Evolutionary conservation across 2,888 invertebrate genomes (phyloP).

Genomic region (Temnothorax ravouxi): DNA sequence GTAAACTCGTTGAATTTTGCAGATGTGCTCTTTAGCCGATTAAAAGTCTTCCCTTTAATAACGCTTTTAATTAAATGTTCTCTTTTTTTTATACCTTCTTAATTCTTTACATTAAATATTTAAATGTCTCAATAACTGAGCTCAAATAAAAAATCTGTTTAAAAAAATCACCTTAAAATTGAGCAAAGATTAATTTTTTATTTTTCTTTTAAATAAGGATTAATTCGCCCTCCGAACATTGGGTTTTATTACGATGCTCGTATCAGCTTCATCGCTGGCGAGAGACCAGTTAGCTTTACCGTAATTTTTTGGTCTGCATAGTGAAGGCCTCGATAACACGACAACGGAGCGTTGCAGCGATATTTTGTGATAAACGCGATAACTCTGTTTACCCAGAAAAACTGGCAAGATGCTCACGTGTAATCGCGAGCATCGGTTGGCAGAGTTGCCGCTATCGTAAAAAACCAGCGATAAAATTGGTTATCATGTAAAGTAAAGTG

Average conservation of each 20-base stretch:
- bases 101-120: neutral
- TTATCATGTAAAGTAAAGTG: constrained; percentile 1
- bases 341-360: constrained; percentile 18
- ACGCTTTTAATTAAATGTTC: neutral
- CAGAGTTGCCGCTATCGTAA: constrained; percentile 50
- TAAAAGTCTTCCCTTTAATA: neutral
- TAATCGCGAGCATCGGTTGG: constrained; percentile 26
- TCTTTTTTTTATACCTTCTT: neutral
- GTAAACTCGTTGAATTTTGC: neutral
- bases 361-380: constrained; percentile 65
- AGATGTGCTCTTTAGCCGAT: neutral
- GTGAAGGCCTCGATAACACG: neutral
- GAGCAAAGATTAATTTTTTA: neutral
- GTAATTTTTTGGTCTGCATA: constrained; percentile 9
- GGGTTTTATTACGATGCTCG: neutral
- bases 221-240: neutral
- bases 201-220: neutral
- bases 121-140: neutral
- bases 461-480: constrained; percentile 61
- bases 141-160: neutral
- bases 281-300: neutral
- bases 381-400: constrained; percentile 62
- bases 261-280: neutral
- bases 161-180: neutral
- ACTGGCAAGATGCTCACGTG: constrained; percentile 23